Evolutionary conservation across 2,888 invertebrate genomes (phyloP), one percentile per base, ranked within the genome.

Genomic region (Magallana nippona): DNA sequence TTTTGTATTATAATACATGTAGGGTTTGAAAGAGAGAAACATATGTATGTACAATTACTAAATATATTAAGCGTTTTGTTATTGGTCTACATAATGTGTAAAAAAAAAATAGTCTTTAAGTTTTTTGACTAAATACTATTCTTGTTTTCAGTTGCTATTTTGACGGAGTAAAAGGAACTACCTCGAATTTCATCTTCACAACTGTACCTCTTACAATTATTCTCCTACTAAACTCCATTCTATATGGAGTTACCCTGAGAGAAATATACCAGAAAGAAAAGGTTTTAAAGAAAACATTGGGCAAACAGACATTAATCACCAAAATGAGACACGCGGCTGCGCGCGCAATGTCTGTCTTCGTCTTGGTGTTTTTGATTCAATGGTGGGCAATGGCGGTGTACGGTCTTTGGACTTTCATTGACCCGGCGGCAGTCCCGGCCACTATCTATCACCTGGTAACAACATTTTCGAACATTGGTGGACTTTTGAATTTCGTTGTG

Each of bases 361-460:
- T 89, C 2, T 80, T 84, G 10, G 88, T 87, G 1, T 89, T 87
- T 82, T 86, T 89, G 55, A 82, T 87, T 78, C 88, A 89, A 77
- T 89, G 88, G 88, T 89, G 88, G 88, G 86, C 87, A 2, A 87
- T 89, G 86, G 88, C 86, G 10, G 57, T 89, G 1, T 89, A 84
- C 62, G 88, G 88, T 10, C 83, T 88, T 1, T 88, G 87, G 88
- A 82, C 57, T 13, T 78, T 87, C 1, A 85, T 81, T 22, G 57
- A 79, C 13, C 22, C 56, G 15, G 85, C 82, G 13, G 82, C 82
- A 13, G 85, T 88, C 1, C 88, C 88, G 32, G 87, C 87, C 44
- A 80, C 86, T 0, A 80, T 88, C 15, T 87, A 87, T 77, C 88
- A 88, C 82, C 79, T 88, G 11, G 88, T 88, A 2, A 87, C 87